Conservation (phyloP, 2,797 vertebrate species). For the Characodon lateralis region DNA sequence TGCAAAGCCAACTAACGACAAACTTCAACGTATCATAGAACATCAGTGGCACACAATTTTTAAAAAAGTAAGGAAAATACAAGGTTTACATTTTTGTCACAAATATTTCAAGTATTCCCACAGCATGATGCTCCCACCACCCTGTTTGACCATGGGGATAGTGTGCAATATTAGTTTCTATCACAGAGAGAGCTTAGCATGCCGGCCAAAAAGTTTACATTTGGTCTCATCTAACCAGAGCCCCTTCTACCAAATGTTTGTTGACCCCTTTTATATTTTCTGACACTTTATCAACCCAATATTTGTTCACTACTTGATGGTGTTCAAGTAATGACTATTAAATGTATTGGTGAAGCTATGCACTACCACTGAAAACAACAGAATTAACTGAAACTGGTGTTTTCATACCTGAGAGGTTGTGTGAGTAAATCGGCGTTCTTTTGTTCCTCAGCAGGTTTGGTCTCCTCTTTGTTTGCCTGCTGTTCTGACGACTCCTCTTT, state of each 20-base stretch:
- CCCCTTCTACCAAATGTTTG: neutral
- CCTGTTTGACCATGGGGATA: neutral
- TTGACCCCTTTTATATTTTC: neutral
- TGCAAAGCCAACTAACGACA: neutral
- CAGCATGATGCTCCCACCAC: neutral
- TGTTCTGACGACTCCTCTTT: slow-evolving; percentile 13
- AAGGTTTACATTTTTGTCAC: neutral
- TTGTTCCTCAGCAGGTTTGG: neutral
- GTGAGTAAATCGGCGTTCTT: neutral
- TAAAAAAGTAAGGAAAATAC: neutral
- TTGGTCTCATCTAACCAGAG: neutral
- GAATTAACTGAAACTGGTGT: neutral
- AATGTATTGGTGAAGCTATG: too few relatives aligned
- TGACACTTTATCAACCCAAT: neutral
- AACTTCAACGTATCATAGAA: neutral
- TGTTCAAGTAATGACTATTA: neutral
- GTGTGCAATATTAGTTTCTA: too few relatives aligned
- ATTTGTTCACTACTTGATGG: neutral
- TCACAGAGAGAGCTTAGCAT: neutral
- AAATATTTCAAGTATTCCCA: neutral
- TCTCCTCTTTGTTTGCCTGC: slow-evolving; percentile 3
- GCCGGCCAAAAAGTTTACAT: too few relatives aligned
- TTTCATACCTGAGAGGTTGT: slow-evolving; percentile 50
- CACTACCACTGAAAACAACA: neutral
- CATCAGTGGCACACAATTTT: neutral